These are phyloP conservation scores for Acrocephalus kingi DNA, from an alignment of 2,113 vertebrate genomes.

Conservation along the genomic window DNA sequence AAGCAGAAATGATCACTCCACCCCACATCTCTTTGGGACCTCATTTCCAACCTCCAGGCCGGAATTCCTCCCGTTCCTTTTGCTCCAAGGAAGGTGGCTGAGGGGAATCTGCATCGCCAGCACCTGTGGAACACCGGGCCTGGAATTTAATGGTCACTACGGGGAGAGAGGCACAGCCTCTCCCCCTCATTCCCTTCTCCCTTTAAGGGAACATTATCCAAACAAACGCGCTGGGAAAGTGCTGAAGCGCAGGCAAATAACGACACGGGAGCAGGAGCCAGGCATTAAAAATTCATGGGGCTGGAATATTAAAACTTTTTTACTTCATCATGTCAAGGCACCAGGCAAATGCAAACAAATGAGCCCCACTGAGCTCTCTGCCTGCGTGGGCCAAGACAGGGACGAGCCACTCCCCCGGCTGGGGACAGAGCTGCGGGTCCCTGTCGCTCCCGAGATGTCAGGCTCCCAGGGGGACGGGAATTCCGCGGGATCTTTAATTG, in stretches of 20 bases:
- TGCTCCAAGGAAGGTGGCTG: neutral
- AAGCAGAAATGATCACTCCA: accelerated
- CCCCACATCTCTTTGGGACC: neutral
- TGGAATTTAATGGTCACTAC: conserved; percentile 61
- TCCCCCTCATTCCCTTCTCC: neutral
- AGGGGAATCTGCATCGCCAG: conserved; percentile 31
- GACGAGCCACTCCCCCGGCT: neutral
- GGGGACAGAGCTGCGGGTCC: conserved; percentile 6
- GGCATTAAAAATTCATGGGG: conserved; percentile 72
- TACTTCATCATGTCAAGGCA: conserved; percentile 65
- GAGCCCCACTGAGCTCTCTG: conserved; percentile 38
- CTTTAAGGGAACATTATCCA: conserved; percentile 61
- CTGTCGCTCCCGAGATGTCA: conserved; percentile 9
- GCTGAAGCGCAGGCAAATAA: conserved; percentile 69
- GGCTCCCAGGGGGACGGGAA: neutral
- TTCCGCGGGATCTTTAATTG: neutral
- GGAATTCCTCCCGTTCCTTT: neutral
- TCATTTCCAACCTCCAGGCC: neutral
- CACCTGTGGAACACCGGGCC: conserved; percentile 5
- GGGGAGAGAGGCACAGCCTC: conserved; percentile 2
- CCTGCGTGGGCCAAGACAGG: conserved; percentile 45
- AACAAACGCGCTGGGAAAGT: conserved; percentile 55
- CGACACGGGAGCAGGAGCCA: conserved; percentile 66
- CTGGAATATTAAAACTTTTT: conserved; percentile 72
- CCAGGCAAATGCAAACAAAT: conserved; percentile 63